Evolutionary conservation across 2,113 vertebrate species (phyloP).

Genomic region (Formicarius rufipectus): DNA sequence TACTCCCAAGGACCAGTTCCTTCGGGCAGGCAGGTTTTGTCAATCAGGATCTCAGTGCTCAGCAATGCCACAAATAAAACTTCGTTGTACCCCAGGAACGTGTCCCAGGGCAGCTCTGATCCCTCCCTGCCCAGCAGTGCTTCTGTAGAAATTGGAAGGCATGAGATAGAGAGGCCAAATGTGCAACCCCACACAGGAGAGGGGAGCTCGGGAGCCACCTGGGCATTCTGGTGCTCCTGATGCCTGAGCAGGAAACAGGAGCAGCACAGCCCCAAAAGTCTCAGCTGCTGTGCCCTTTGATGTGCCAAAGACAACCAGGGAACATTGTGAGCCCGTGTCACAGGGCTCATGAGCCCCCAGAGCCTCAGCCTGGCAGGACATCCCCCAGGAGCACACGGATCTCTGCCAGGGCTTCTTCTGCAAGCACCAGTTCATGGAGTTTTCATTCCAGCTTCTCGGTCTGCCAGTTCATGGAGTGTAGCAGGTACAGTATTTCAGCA

Average conservation of each 20-base stretch:
- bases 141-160: background rate
- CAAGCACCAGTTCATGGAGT: background rate
- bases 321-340: background rate
- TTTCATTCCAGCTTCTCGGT: background rate
- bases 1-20: background rate
- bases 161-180: background rate
- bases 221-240: background rate
- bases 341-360: background rate
- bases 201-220: background rate
- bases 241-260: background rate
- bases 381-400: background rate
- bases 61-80: background rate
- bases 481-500: background rate
- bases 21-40: background rate
- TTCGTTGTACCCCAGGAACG: background rate
- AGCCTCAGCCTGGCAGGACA: background rate
- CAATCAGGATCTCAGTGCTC: background rate
- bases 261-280: background rate
- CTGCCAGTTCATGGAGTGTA: background rate
- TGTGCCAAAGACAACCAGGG: background rate
- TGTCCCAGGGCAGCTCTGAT: background rate
- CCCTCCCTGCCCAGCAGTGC: background rate
- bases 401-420: background rate
- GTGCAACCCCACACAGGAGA: background rate
- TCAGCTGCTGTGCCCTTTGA: background rate